phyloP scores from a whole-genome alignment of 2,797 vertebrate genomes.

The Limnodromus scolopaceus region DNA sequence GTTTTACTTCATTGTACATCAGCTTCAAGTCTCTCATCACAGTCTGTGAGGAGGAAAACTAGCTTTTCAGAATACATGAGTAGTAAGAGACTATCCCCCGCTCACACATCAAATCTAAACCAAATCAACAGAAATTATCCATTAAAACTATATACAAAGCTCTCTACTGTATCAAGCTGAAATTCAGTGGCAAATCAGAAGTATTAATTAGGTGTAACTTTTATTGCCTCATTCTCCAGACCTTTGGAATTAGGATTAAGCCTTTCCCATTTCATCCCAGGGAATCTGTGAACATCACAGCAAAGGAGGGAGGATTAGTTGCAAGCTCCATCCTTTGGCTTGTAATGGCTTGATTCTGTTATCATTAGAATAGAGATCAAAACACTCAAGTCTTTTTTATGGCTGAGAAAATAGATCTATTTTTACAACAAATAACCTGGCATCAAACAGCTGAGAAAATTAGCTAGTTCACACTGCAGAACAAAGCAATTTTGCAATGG shows the following conservation, averaged over 20 bases:
- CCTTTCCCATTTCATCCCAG: background rate
- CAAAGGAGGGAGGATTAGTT: background rate
- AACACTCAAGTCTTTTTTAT: background rate
- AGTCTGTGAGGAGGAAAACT: background rate
- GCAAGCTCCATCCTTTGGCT: background rate
- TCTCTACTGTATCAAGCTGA: background rate
- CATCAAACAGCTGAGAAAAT: slow-evolving; percentile 26
- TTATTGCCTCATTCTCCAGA: background rate
- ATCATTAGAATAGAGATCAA: background rate
- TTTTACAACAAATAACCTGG: slow-evolving; percentile 11
- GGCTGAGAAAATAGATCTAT: background rate
- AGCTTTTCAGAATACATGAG: background rate
- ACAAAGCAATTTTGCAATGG: background rate
- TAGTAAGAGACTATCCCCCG: background rate
- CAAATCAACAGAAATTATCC: background rate
- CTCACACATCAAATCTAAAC: background rate
- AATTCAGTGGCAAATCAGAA: background rate
- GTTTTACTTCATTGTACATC: background rate
- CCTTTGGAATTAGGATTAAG: background rate
- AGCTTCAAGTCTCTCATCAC: background rate
- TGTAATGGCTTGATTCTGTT: background rate
- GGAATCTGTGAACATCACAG: background rate
- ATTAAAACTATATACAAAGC: background rate
- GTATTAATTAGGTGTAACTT: background rate
- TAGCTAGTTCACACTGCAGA: background rate